These are phyloP conservation scores for Heliconius himera DNA, from an alignment of 1,140 invertebrate species.

Conservation along the genomic window DNA sequence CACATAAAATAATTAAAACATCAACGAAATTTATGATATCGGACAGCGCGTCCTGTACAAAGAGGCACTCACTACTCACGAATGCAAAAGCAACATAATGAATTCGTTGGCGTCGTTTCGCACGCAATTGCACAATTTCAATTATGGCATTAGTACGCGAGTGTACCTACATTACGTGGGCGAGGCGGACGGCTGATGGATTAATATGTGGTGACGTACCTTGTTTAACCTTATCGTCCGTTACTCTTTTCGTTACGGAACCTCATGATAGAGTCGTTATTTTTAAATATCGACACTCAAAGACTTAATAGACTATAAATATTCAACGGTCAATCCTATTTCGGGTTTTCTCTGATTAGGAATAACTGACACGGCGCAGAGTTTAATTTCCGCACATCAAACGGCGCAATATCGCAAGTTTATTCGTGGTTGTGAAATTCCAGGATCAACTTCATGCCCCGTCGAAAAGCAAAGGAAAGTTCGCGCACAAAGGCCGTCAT, in stretches of 20 bases:
- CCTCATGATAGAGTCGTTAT: slow-evolving; percentile 23
- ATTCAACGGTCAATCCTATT: slow-evolving; percentile 48
- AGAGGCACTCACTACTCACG: slow-evolving; percentile 44
- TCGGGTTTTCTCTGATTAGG: slow-evolving; percentile 43
- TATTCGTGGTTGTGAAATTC: slow-evolving; percentile 60
- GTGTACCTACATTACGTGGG: slow-evolving; percentile 44
- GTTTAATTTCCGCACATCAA: slow-evolving; percentile 71
- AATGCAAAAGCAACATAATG: slow-evolving; percentile 70
- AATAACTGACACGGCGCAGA: slow-evolving; percentile 46
- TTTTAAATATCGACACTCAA: slow-evolving; percentile 31
- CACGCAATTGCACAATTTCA: slow-evolving; percentile 81
- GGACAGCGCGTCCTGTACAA: slow-evolving; percentile 44
- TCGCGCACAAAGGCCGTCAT: slow-evolving; percentile 67
- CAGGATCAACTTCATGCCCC: slow-evolving; percentile 69
- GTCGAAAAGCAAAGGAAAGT: slow-evolving; percentile 74
- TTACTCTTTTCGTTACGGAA: background rate
- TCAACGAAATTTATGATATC: slow-evolving; percentile 62
- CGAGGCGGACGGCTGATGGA: slow-evolving; percentile 50
- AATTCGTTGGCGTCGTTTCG: slow-evolving; percentile 72
- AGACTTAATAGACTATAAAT: slow-evolving; percentile 47
- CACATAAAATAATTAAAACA: slow-evolving; percentile 68
- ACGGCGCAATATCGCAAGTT: slow-evolving; percentile 65
- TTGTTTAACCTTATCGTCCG: background rate
- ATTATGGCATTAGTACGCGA: slow-evolving; percentile 75
- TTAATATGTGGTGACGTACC: slow-evolving; percentile 36